Evolutionary conservation across 2,113 vertebrate species (phyloP).

Genomic region (Macaca fascicularis): T2T-MFA8v1.1 NC_088384.1:66715001-66715500

Average conservation of each 20-base stretch:
- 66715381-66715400: not conserved
- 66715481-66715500: not conserved
- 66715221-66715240: not conserved
- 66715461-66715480: not conserved
- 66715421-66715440: not conserved
- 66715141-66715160: not conserved
- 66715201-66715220: not conserved
- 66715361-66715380: no score
- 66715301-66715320: not conserved
- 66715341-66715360: not conserved
- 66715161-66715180: not conserved
- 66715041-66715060: not conserved
- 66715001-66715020: not conserved
- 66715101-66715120: not conserved
- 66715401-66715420: rapidly evolving
- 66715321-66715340: not conserved
- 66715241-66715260: not conserved
- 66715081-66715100: not conserved
- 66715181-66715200: not conserved
- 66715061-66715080: not conserved
- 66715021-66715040: not conserved
- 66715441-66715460: not conserved
- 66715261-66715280: not conserved
- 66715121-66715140: not conserved
- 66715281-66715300: not conserved